Conservation (phyloP, 2,113 vertebrate species). For the Anoura caudifer region DNA sequence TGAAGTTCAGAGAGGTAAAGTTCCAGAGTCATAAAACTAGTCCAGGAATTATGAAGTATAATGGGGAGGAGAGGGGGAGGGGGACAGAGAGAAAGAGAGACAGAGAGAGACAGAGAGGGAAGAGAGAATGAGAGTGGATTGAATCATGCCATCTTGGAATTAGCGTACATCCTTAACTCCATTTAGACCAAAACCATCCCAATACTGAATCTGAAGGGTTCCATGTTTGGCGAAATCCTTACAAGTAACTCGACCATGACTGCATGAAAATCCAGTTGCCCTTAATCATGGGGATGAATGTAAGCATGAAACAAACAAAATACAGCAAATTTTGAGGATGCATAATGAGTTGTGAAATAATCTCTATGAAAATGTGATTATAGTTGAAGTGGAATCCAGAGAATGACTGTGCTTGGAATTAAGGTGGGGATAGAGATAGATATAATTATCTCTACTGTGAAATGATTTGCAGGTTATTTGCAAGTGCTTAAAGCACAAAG, state of each 20-base stretch:
- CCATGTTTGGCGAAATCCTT: background rate
- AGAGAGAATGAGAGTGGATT: background rate
- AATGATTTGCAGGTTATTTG: background rate
- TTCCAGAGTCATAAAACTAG: background rate
- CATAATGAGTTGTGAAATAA: background rate
- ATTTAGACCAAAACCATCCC: background rate
- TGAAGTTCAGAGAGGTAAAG: background rate
- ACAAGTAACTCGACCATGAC: background rate
- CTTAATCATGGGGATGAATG: background rate
- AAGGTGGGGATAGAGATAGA: background rate
- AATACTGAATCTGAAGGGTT: background rate
- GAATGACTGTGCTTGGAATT: background rate
- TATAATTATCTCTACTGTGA: background rate
- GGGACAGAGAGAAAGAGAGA: fast-evolving
- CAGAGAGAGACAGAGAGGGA: background rate
- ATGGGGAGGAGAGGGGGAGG: background rate
- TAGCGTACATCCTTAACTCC: background rate
- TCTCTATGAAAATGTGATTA: background rate
- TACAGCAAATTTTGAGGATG: background rate
- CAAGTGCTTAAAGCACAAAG: background rate
- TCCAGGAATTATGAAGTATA: background rate
- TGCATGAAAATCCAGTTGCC: background rate
- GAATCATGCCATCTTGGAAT: background rate
- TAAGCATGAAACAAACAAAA: background rate
- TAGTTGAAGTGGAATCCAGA: background rate